Evolutionary conservation across 2,113 vertebrate species (phyloP).

Genomic region (Cyphomyrus discorhynchus): DNA sequence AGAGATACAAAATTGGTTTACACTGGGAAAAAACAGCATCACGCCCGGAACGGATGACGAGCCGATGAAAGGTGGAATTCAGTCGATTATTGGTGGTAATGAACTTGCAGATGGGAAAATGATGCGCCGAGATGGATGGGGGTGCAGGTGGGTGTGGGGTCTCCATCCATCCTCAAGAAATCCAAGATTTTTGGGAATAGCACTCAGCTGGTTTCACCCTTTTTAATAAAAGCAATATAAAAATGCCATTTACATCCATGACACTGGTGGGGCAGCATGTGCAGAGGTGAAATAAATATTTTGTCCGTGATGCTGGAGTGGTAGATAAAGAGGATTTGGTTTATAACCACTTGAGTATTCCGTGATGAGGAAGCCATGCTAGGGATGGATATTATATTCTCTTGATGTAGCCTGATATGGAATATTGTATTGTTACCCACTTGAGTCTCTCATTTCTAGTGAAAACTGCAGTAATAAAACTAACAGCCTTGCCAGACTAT

Average conservation of each 20-base stretch:
- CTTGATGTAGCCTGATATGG: conserved; percentile 29
- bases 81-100: conserved; percentile 71
- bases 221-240: conserved; percentile 53
- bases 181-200: conserved; percentile 58
- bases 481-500: conserved; percentile 34
- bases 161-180: conserved; percentile 49
- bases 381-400: conserved; percentile 21
- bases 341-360: conserved; percentile 7
- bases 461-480: conserved; percentile 30
- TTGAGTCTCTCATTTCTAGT: conserved; percentile 26
- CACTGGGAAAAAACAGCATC: conserved; percentile 51
- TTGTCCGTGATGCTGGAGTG: conserved; percentile 40
- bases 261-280: conserved; percentile 33
- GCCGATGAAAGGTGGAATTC: conserved; percentile 61
- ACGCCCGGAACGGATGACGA: conserved; percentile 45
- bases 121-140: conserved; percentile 30
- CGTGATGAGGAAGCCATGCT: neutral
- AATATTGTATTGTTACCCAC: conserved; percentile 20
- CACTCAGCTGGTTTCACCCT: conserved; percentile 45
- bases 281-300: conserved; percentile 49
- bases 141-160: conserved; percentile 40
- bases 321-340: conserved; percentile 52
- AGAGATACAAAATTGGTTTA: conserved; percentile 70
- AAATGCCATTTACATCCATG: conserved; percentile 54
- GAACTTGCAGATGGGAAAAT: conserved; percentile 57